Base-by-base conservation (phyloP, 1,140 invertebrate genomes). In the Hycleus cichorii region DNA sequence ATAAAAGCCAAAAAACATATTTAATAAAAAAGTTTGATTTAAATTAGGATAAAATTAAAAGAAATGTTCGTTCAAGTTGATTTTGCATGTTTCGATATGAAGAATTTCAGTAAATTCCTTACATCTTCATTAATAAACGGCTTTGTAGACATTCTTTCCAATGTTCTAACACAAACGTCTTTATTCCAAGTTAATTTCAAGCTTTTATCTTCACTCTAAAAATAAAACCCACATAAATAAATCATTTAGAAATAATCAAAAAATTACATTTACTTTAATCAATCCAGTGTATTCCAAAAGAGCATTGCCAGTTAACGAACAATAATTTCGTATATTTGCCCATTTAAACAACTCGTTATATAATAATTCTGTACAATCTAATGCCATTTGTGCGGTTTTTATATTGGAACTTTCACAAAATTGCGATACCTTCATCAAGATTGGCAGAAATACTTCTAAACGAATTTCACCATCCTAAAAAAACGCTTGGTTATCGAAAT, bases 231-330 rank as follows among this genome's bases (percentile, higher is more conserved):
- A 60, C 44, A 45, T 47, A 47, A 50, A 43, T 58, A 50, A 45
- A 39, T 50, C 59, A 52, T 46, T 44, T 11, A 53, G 18, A 58
- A 65, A 40, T 8, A 58, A 6, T 50, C 42, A 32, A 46, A 18
- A 42, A 25, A 12, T 47, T 25, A 26, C 39, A 64, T 24, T 65
- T 75, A 84, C 83, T 73, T 89, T 89, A 43, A 90, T 75, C 11
- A 91, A 74, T 25, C 84, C 86, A 52, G 90, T 70, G 67, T 82
- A 77, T 9, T 87, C 80, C 2, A 90, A 72, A 18, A 89, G 69
- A 49, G 76, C 75, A 67, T 90, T 89, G 56, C 82, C 80, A 3
- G 88, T 74, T 39, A 75, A 64, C 0, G 80, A 75, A 39, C 78
- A 69, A 59, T 77, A 65, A 52, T 80, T 71, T n/a, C 70, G 72